Percentiles rank a stretch among this genome's conserved stretches.
Conservation (phyloP, 1,140 invertebrate species). For the Sycophaga agraensis region DNA sequence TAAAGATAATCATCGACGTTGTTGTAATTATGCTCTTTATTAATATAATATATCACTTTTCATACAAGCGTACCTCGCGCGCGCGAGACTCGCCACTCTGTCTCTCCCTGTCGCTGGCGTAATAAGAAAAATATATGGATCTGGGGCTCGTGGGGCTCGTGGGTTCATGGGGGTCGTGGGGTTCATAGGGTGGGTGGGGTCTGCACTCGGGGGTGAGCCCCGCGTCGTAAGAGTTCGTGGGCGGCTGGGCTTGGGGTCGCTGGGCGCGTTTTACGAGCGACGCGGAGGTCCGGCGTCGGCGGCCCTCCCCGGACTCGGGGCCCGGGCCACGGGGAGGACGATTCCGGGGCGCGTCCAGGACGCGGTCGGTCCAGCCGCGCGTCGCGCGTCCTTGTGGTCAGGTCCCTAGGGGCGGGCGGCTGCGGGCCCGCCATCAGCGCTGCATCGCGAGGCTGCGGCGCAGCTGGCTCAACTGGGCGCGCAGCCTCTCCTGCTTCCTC, state of each 20-base stretch:
- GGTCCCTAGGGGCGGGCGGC: neutral
- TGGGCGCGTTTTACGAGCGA: too few species aligned
- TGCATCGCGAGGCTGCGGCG: slow-evolving; percentile 27
- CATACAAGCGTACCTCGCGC: slow-evolving; percentile 8
- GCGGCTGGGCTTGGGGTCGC: too few species aligned
- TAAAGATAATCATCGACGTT: slow-evolving; percentile 15
- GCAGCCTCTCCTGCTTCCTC: slow-evolving; percentile 61
- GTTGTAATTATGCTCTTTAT: slow-evolving; percentile 24
- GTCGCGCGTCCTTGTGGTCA: too few species aligned
- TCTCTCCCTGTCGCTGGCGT: neutral
- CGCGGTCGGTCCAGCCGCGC: slow-evolving; percentile 24
- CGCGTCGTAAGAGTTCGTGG: too few species aligned
- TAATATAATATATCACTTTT: slow-evolving; percentile 16
- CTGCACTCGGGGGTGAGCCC: too few species aligned
- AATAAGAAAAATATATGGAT: too few species aligned
- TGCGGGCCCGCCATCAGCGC: slow-evolving; percentile 10
- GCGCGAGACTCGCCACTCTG: neutral
- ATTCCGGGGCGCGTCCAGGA: neutral
- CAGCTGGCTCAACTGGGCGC: slow-evolving; percentile 13
- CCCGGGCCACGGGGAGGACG: neutral
- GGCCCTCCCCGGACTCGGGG: neutral
- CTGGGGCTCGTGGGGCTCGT: too few species aligned
- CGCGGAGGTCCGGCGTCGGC: too few species aligned
- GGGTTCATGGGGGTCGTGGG: too few species aligned
- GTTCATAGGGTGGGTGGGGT: too few species aligned